Base-by-base conservation (phyloP, 2,797 vertebrate genomes). In the Nothura maculosa region DNA sequence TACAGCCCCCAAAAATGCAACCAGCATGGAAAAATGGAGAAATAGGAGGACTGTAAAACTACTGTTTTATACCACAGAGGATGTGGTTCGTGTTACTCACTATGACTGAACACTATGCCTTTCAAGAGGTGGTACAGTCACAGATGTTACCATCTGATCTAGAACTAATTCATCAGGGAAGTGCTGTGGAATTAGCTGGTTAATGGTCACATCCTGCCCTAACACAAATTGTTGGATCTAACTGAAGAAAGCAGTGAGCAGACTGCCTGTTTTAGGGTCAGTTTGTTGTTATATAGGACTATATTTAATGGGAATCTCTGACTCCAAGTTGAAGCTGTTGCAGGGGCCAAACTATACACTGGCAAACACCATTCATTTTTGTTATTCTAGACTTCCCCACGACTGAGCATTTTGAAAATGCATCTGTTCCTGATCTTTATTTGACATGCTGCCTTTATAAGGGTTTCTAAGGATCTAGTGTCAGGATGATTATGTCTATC, bases 341-440 rank as follows among this genome's bases (percentile, higher is more conserved):
- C 55, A 66, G 38, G 11, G 48, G 55, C 34, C 5, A 2, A 63
- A 17, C 11, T 5, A 6, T 47, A 5, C 12, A 8, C 67, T 48
- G 24, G 34, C 12, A 0, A 1, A 38, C 30, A 20, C 1, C 8
- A 48, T 7, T 69, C 12, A 4, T 22, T 82, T 73, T 61, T 32
- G 1, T 66, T 13, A 12, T 48, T 15, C 8, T 54, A 38, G 38
- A 30, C 14, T 61, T 10, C n/a, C 24, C 25, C 11, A 64, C 57
- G 8, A 8, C 12, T 0, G 1, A 72, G 24, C 11, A 45, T 84
- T 74, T 62, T 48, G 20, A 25, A 10, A 3, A 45, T 24, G 27
- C 15, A 12, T 74, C 45, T 55, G 6, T 38, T 81, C 10, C 27
- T 16, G 10, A 14, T 18, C 14, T 22, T 28, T 40, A 17, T 68